Conservation (phyloP, 2,113 vertebrate species). For the Blennius ocellaris region DNA sequence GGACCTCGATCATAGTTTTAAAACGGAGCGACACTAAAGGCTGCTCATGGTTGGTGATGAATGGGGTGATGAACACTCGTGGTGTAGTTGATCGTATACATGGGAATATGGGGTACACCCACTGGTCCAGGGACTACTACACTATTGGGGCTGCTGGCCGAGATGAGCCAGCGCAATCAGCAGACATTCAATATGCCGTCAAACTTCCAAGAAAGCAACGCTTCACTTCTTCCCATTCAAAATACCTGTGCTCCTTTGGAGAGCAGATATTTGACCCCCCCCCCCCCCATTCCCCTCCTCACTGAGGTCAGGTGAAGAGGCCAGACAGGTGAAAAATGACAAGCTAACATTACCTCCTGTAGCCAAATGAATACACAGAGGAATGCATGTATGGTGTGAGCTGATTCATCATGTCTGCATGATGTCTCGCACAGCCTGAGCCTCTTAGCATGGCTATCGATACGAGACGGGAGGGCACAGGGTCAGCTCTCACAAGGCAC, state of each 20-base stretch:
- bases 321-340: constrained; percentile 32
- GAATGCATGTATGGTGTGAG: constrained; percentile 22
- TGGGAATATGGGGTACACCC: too few relatives aligned
- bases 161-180: constrained; percentile 68
- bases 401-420: constrained; percentile 29
- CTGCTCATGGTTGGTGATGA: constrained; percentile 67
- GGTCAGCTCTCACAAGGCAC: constrained; percentile 16
- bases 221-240: not conserved
- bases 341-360: constrained; percentile 42
- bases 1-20: constrained; percentile 46
- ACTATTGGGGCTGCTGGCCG: constrained; percentile 61
- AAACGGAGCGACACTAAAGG: constrained; percentile 39
- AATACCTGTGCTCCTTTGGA: constrained; percentile 1
- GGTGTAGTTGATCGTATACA: too few relatives aligned
- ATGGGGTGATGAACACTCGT: constrained; percentile 32
- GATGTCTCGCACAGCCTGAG: not conserved
- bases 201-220: constrained; percentile 56
- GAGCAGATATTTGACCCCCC: not conserved
- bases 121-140: too few relatives aligned
- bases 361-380: constrained; percentile 39
- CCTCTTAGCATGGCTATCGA: not conserved
- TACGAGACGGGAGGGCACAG: not conserved
- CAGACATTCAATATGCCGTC: constrained; percentile 70
- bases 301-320: not conserved
- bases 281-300: not conserved